These are phyloP conservation scores for Limnephilus marmoratus DNA, from an alignment of 2,888 invertebrate species.

Conservation along the genomic window DNA sequence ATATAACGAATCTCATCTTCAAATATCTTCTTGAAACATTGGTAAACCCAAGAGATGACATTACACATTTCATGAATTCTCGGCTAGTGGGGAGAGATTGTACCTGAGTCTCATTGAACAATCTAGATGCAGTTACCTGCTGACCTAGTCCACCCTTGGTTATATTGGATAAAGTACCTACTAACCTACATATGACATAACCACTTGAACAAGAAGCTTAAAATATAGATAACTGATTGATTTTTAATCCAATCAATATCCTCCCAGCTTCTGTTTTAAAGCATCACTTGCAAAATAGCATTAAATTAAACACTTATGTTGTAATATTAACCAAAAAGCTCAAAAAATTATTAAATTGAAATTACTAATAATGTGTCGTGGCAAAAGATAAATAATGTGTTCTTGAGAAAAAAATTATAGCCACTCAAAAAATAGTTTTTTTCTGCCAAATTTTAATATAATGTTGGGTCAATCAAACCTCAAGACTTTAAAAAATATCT, in stretches of 20 bases:
- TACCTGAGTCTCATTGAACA: neutral
- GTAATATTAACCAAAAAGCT: neutral
- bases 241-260: neutral
- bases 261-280: neutral
- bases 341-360: neutral
- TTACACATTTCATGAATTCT: neutral
- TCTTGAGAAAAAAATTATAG: neutral
- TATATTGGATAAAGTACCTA: neutral
- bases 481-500: slow-evolving; percentile 23
- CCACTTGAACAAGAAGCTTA: too few relatives aligned
- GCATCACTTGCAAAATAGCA: neutral
- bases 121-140: neutral
- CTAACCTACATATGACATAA: neutral
- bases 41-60: neutral
- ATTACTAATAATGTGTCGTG: neutral
- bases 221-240: neutral
- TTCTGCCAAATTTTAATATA: slow-evolving; percentile 15
- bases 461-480: neutral
- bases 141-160: neutral
- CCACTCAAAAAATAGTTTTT: neutral
- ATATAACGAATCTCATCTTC: neutral
- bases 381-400: neutral
- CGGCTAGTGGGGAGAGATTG: neutral
- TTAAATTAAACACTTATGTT: neutral
- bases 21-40: neutral